phyloP scores from a whole-genome alignment of 2,797 vertebrate genomes.

The Coluber constrictor region DNA sequence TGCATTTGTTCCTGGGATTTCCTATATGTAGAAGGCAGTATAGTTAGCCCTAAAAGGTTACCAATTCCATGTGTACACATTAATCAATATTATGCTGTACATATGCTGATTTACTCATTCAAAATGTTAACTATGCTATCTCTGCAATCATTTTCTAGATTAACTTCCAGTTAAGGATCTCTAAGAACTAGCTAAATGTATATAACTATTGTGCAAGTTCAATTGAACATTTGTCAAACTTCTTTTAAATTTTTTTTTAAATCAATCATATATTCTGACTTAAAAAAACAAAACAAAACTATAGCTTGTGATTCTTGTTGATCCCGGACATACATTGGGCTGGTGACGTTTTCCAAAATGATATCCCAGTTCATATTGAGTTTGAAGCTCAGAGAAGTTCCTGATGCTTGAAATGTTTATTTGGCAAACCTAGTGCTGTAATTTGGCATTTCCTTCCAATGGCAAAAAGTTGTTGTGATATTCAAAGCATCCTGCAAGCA shows the following conservation, averaged over 20 bases:
- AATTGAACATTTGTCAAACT: not conserved
- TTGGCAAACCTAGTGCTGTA: not conserved
- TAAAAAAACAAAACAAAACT: not conserved
- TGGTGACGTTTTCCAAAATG: not conserved
- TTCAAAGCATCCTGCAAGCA: constrained; percentile 23
- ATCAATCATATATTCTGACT: not conserved
- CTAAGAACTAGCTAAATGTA: not conserved
- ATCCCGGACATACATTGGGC: not conserved
- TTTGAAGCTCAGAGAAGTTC: not conserved
- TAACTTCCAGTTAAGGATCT: not conserved
- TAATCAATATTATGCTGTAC: not conserved
- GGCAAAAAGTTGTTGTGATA: constrained; percentile 5
- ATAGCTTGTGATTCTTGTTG: not conserved
- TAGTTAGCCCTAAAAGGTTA: not conserved
- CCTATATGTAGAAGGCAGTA: not conserved
- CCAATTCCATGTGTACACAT: not conserved
- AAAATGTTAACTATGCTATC: not conserved
- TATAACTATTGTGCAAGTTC: not conserved
- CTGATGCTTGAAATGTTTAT: not conserved
- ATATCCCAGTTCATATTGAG: not conserved
- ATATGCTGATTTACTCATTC: not conserved
- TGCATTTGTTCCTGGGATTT: not conserved
- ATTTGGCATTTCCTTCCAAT: constrained; percentile 21
- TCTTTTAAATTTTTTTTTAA: not conserved
- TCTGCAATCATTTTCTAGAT: not conserved